Evolutionary conservation across 2,113 vertebrate genomes (phyloP), one percentile per base, ranked within the genome.

Genomic region (Haliaeetus leucogaster): DNA sequence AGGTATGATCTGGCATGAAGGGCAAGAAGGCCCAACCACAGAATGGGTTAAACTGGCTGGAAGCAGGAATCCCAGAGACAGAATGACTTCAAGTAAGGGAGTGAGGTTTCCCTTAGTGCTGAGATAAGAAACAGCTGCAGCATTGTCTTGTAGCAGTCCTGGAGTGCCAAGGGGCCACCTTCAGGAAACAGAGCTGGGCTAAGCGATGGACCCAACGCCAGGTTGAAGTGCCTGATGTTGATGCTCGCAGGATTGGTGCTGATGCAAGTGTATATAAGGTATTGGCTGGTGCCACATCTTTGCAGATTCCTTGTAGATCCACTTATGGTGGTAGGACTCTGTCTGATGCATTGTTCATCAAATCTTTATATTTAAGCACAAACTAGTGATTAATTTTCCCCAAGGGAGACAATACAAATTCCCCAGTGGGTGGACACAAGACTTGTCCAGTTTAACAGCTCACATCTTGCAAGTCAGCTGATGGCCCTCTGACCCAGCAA

Each of bases 131-230:
- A 76, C 13, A 76, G 43, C 16, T 7, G 3, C 30, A 29, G 16
- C 4, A 23, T 32, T 59, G 22, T 53, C 43, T 53, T 74, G 21
- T 36, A 89, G 38, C 43, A 70, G 38, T 43, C 43, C 52, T 65
- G 30, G 26, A 62, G n/a, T 80, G 43, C 43, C 3, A 19, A 81
- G 52, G n/a, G 17, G 13, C 6, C 26, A 34, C 13, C 16, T 71
- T 48, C 19, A n/a, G 38, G 42, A 16, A 81, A 26, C 23, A 38
- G 22, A 85, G 26, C 30, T n/a, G n/a, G 30, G 22, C 62, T 52
- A 32, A 11, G 16, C 1, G 0, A 19, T 38, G 12, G 22, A 30
- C 43, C 4, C 11, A 65, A 11, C 1, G 1, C 18, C 1, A 1
- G 11, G 7, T 50, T 81, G 68, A 65, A 68, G 14, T 0, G 0